phyloP scores from a whole-genome alignment of 2,888 invertebrate genomes.

The Ophonus ardosiacus region DNA sequence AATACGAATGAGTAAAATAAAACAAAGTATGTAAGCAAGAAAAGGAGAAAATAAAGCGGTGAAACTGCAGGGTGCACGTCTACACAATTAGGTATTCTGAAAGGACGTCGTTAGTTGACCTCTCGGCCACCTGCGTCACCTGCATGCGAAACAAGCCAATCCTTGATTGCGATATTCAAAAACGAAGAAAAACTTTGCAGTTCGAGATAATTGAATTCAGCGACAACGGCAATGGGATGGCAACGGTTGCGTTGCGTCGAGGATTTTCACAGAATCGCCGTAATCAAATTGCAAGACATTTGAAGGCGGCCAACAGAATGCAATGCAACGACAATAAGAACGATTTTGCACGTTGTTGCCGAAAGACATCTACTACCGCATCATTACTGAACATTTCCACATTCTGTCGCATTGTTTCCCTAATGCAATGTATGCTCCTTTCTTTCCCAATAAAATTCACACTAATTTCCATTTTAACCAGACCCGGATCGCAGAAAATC shows the following conservation, averaged over 20 bases:
- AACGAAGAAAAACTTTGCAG: constrained; percentile 57
- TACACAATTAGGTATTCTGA: constrained; percentile 62
- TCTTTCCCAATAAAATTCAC: too few relatives aligned
- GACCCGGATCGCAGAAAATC: too few relatives aligned
- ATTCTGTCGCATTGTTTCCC: not conserved
- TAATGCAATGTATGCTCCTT: not conserved
- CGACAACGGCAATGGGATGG: constrained; percentile 4
- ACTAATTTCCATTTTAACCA: too few relatives aligned
- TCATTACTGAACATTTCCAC: not conserved
- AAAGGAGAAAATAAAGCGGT: not conserved
- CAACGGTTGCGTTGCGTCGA: constrained; percentile 45
- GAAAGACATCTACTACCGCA: not conserved
- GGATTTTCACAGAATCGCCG: constrained; percentile 52
- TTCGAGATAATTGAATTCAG: constrained; percentile 60
- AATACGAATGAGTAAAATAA: not conserved
- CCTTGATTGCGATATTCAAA: constrained; percentile 63
- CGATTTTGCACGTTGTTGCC: constrained; percentile 4
- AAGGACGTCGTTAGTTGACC: constrained; percentile 63
- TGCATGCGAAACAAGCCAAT: constrained; percentile 59
- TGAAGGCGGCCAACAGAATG: constrained; percentile 23
- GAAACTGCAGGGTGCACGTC: constrained; percentile 44
- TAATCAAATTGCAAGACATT: constrained; percentile 60
- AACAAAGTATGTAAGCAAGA: constrained; percentile 3
- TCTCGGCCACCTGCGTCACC: constrained; percentile 33
- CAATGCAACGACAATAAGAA: constrained; percentile 28